Evolutionary conservation across 1,140 invertebrate genomes (phyloP).

Genomic region (Brachionus asplanchnoidis): DNA sequence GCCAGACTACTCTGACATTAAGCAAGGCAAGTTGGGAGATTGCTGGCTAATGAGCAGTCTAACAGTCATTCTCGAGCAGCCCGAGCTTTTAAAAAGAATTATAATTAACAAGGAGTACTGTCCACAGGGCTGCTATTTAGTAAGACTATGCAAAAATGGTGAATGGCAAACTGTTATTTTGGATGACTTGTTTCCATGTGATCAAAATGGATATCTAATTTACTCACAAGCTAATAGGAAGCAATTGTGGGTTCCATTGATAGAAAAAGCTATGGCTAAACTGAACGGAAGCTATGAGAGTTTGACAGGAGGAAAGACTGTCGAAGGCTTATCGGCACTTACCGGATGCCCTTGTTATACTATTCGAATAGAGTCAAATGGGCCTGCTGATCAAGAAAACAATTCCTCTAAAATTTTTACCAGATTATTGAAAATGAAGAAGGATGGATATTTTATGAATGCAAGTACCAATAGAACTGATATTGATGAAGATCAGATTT

Average conservation of each 20-base stretch:
- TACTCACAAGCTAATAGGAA: slow-evolving; percentile 93
- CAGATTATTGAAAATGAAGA: too few relatives aligned
- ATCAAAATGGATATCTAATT: slow-evolving; percentile 73
- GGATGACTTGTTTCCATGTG: slow-evolving; percentile 91
- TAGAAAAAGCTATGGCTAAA: slow-evolving; percentile 97
- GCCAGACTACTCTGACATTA: background rate
- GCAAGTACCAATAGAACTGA: too few relatives aligned
- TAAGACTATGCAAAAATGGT: slow-evolving; percentile 81
- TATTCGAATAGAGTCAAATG: slow-evolving; percentile 13
- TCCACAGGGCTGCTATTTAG: slow-evolving; percentile 81
- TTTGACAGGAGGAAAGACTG: slow-evolving; percentile 83
- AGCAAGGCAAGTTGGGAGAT: slow-evolving; percentile 38
- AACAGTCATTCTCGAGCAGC: slow-evolving; percentile 86
- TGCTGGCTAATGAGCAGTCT: slow-evolving; percentile 62
- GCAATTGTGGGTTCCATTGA: slow-evolving; percentile 94
- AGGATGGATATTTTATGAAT: too few relatives aligned
- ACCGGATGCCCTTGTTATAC: slow-evolving; percentile 67
- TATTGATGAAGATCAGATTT: too few relatives aligned
- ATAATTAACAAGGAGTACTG: slow-evolving; percentile 80
- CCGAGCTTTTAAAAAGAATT: slow-evolving; percentile 83
- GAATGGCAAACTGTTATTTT: slow-evolving; percentile 89
- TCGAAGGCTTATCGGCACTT: slow-evolving; percentile 86
- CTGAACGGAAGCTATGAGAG: slow-evolving; percentile 94
- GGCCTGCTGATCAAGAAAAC: too few relatives aligned
- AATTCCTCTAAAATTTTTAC: too few relatives aligned